These are phyloP conservation scores for Apostichopus japonicus DNA, from an alignment of 35 echinoderm and acorn worm genomes.

Conservation along the genomic window DNA sequence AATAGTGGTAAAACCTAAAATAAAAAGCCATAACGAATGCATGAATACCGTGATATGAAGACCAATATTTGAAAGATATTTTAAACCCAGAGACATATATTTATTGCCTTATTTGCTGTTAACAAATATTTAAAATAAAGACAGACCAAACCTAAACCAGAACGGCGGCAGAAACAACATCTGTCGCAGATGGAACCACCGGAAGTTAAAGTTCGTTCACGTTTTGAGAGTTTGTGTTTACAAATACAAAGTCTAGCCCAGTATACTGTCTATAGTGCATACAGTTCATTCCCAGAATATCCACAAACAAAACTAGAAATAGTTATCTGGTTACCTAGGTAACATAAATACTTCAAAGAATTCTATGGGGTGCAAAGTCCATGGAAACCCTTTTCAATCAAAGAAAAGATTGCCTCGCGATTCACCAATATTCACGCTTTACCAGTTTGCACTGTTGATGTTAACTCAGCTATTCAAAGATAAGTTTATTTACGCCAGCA, in stretches of 20 bases:
- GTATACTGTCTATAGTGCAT: background rate
- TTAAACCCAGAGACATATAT: too few relatives aligned
- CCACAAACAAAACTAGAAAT: background rate
- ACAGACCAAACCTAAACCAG: too few relatives aligned
- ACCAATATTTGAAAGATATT: too few relatives aligned
- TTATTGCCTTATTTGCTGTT: too few relatives aligned
- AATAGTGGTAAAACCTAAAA: too few relatives aligned
- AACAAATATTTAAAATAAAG: too few relatives aligned
- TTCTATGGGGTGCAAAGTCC: constrained; percentile 31
- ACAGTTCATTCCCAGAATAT: background rate
- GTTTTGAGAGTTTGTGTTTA: background rate
- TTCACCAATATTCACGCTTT: background rate
- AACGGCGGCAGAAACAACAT: too few relatives aligned
- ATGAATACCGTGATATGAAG: too few relatives aligned
- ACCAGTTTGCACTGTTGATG: background rate
- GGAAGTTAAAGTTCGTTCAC: constrained; percentile 44
- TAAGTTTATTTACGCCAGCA: constrained; percentile 22
- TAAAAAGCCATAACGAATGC: too few relatives aligned
- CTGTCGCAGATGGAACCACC: background rate
- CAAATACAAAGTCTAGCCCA: background rate
- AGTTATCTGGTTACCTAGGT: constrained; percentile 18
- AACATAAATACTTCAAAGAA: background rate
- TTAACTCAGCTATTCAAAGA: constrained; percentile 21
- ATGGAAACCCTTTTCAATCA: constrained; percentile 12
- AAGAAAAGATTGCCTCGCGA: constrained; percentile 13